These are phyloP conservation scores for Lampris incognitus DNA, from an alignment of 2,113 vertebrate genomes.

Conservation along the genomic window DNA sequence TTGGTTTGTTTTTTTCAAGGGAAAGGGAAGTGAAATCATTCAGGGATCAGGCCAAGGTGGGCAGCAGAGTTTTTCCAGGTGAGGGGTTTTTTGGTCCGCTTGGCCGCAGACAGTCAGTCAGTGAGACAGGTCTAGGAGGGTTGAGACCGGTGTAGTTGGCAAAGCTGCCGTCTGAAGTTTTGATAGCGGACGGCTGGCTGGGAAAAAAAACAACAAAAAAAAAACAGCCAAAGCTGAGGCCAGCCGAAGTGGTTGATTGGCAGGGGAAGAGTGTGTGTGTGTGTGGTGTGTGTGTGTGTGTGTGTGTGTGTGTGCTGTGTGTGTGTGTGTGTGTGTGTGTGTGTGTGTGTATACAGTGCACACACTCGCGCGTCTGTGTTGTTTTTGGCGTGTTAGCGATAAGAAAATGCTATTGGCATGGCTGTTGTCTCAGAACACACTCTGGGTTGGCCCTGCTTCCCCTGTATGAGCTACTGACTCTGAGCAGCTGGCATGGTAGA, in stretches of 20 bases:
- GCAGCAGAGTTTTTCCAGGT: slow-evolving; percentile 47
- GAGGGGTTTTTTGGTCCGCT: slow-evolving; percentile 25
- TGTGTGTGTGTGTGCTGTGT: not conserved
- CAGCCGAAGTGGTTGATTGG: no score
- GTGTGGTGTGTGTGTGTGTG: not conserved
- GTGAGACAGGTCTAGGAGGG: slow-evolving; percentile 31
- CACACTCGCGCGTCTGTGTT: not conserved
- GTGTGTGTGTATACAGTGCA: not conserved
- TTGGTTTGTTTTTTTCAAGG: not conserved
- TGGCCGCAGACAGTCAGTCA: slow-evolving; percentile 23
- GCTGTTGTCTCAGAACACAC: not conserved
- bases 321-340: not conserved
- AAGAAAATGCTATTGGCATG: slow-evolving; percentile 1
- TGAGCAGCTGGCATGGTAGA: not conserved
- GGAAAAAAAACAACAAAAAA: slow-evolving; percentile 14
- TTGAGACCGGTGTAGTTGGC: slow-evolving; percentile 37
- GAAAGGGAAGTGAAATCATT: slow-evolving; percentile 22
- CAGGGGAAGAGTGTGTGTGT: not conserved
- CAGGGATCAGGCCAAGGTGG: slow-evolving; percentile 28
- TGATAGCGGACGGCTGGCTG: slow-evolving; percentile 35
- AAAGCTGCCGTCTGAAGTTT: slow-evolving; percentile 7
- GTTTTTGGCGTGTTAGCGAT: not conserved
- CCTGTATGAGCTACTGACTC: not conserved
- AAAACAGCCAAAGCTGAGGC: no score
- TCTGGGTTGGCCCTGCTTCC: not conserved